Base-by-base conservation (phyloP, 2,888 invertebrate genomes). In the Zonitis immaculata region DNA sequence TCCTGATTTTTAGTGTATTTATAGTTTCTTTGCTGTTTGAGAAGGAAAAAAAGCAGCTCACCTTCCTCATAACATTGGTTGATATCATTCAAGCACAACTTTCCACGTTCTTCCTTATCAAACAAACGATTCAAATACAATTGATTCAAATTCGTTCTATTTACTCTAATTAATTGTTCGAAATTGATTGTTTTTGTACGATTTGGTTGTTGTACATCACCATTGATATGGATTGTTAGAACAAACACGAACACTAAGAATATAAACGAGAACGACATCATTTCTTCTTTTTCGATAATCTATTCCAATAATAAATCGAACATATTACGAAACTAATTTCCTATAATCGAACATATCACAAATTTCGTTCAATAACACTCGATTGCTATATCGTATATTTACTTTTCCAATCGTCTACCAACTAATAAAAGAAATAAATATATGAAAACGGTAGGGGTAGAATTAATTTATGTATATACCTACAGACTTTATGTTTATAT, bases 21-120 rank as follows among this genome's bases (percentile, higher is more conserved):
- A n/a, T n/a, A n/a, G n/a, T n/a, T n/a, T n/a, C n/a, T n/a, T n/a
- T n/a, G n/a, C n/a, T n/a, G 22, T 22, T 22, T 22, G 5, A 22
- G 22, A 4, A 4, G 22, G 22, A 22, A 22, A 22, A 22, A 22
- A 22, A 22, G 22, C 8, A 9, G 25, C 2, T 51, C 66, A 73
- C 73, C 72, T 64, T 69, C 58, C 45, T 68, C 58, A 46, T 66
- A 61, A 54, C 73, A 73, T 44, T 64, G 61, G 5, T 67, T 69
- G 14, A 72, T 49, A 62, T 73, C 70, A 44, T 64, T 61, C 61
- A 71, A 53, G 55, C 73, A 74, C 18, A 58, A 42, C 57, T 64
- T 71, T 12, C 70, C 70, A 43, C 63, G 65, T 47, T 65, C 60
- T 26, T 66, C 66, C 20, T 54, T 53, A 9, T 27, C 51, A 18